Conservation (phyloP, 2,888 invertebrate genomes). For the Scaptomyza flava region DNA sequence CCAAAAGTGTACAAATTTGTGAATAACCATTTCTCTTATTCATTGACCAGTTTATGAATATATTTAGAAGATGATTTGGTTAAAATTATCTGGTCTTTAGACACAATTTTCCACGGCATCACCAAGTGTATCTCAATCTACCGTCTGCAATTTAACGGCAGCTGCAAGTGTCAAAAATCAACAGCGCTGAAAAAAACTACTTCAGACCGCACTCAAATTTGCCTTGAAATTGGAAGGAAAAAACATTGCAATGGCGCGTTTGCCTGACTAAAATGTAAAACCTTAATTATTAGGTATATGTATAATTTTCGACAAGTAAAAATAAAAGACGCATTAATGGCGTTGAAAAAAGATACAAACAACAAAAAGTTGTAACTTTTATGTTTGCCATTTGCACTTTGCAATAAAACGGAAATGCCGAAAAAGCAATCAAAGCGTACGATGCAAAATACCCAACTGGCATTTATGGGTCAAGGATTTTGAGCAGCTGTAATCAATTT, state of each 20-base stretch:
- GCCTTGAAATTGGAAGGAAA: conserved; percentile 34
- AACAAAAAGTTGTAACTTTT: conserved; percentile 13
- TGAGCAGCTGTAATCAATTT: conserved; percentile 54
- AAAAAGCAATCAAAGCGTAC: conserved; percentile 21
- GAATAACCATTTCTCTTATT: neutral
- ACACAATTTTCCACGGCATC: neutral
- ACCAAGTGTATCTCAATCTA: neutral
- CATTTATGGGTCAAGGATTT: conserved; percentile 65
- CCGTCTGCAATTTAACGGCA: conserved; percentile 11
- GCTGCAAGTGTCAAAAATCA: conserved; percentile 22
- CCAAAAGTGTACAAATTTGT: neutral
- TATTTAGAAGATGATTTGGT: neutral
- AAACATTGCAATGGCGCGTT: too few relatives aligned
- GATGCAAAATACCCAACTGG: conserved; percentile 22
- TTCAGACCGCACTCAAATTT: conserved; percentile 40
- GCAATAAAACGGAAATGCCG: conserved; percentile 67
- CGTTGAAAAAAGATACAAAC: conserved; percentile 10
- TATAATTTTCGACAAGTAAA: conserved; percentile 43
- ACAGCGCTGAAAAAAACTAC: conserved; percentile 3
- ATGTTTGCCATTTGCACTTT: conserved; percentile 54
- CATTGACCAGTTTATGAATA: conserved; percentile 2
- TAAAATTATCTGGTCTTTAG: neutral
- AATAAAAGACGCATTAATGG: conserved; percentile 45
- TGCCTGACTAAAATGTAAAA: conserved; percentile 16
- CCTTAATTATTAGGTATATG: conserved; percentile 9